A percentile compares a stretch with the other conserved stretches of the same genome.
These are phyloP conservation scores for Patella caerulea DNA, from an alignment of 2,888 invertebrate species.

Conservation along the genomic window DNA sequence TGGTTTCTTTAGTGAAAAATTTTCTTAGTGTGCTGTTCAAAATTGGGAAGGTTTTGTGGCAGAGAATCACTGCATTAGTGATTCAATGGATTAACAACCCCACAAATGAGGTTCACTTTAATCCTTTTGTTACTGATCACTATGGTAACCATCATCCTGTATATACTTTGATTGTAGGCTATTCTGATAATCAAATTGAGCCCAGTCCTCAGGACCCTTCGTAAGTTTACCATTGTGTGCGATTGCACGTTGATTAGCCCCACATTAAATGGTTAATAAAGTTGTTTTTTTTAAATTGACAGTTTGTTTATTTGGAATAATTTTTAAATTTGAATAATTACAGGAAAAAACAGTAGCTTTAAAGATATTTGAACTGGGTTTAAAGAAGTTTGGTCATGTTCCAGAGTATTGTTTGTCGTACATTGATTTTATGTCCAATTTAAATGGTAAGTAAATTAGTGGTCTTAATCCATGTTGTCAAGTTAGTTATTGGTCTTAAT, in stretches of 20 bases:
- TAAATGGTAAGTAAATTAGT: constrained; percentile 81
- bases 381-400: constrained; percentile 95
- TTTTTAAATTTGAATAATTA: constrained; percentile 21
- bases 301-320: background rate
- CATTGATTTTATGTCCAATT: constrained; percentile 93
- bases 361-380: constrained; percentile 88
- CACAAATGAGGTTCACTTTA: too few relatives aligned
- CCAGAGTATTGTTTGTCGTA: constrained; percentile 96
- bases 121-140: too few relatives aligned
- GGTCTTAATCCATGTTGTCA: background rate
- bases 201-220: too few relatives aligned
- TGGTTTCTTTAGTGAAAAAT: too few relatives aligned
- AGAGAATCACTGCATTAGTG: too few relatives aligned
- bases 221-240: background rate
- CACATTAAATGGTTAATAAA: background rate
- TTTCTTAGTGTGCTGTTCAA: too few relatives aligned
- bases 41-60: too few relatives aligned
- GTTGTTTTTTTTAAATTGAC: background rate
- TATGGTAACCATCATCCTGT: too few relatives aligned
- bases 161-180: too few relatives aligned
- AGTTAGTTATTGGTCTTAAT: background rate
- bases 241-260: background rate
- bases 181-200: too few relatives aligned
- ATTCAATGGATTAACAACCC: too few relatives aligned
- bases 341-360: constrained; percentile 69